A percentile compares a stretch with the other conserved stretches of the same genome.
These are phyloP conservation scores for Bembecia ichneumoniformis DNA, from an alignment of 2,888 invertebrate species.

Conservation along the genomic window DNA sequence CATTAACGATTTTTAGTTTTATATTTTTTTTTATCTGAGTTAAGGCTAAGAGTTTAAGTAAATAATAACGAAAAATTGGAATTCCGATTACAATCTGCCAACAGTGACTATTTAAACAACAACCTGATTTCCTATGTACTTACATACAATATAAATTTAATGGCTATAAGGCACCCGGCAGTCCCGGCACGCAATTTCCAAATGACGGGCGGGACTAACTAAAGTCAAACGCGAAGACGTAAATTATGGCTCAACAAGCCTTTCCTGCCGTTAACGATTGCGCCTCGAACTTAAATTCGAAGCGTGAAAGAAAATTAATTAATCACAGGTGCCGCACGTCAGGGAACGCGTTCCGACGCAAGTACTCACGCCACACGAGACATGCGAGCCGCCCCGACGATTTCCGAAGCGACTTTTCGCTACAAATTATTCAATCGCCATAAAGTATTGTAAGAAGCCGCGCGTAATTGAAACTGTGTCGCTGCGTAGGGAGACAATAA, in stretches of 20 bases:
- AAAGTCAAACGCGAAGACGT: constrained; percentile 53
- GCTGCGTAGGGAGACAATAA: constrained; percentile 47
- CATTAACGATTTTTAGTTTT: too few species aligned
- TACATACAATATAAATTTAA: constrained; percentile 55
- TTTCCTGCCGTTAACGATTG: constrained; percentile 64
- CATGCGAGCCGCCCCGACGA: not conserved
- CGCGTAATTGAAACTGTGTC: constrained; percentile 52
- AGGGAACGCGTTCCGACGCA: constrained; percentile 5
- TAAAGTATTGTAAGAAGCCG: constrained; percentile 50
- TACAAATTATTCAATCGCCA: constrained; percentile 29
- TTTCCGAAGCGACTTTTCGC: constrained; percentile 8
- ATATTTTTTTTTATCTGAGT: too few species aligned
- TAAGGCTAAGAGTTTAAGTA: too few species aligned
- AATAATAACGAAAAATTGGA: constrained; percentile 29
- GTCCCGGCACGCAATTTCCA: constrained; percentile 52
- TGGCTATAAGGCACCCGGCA: constrained; percentile 40
- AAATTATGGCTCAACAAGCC: constrained; percentile 66
- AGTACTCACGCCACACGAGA: not conserved
- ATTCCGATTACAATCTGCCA: constrained; percentile 44
- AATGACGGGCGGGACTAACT: constrained; percentile 61
- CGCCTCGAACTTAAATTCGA: constrained; percentile 52
- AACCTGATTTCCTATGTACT: constrained; percentile 62
- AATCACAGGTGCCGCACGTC: constrained; percentile 48
- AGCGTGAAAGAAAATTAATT: constrained; percentile 67
- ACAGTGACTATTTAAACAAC: constrained; percentile 57